Evolutionary conservation across 2,113 vertebrate genomes (phyloP).

Genomic region (Cyprinodon tularosa): DNA sequence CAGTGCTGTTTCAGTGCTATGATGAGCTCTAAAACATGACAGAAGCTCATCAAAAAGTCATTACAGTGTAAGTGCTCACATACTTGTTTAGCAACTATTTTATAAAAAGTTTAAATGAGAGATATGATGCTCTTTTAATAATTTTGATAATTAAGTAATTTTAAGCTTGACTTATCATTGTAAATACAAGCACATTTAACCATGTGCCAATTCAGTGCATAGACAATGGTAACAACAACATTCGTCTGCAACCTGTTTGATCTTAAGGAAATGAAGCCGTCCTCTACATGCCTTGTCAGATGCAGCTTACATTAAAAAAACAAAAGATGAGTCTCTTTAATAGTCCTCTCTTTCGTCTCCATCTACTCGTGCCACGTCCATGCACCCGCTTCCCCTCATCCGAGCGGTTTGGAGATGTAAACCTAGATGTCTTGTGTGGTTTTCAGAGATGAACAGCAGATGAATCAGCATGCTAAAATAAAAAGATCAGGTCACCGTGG

Average conservation of each 20-base stretch:
- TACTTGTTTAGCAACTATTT: too few species aligned
- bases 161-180: neutral
- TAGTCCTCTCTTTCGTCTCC: constrained; percentile 24
- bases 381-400: constrained; percentile 43
- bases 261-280: constrained; percentile 35
- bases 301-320: too few species aligned
- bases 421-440: constrained; percentile 84
- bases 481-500: constrained; percentile 84
- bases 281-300: neutral
- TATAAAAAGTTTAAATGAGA: too few species aligned
- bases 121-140: too few species aligned
- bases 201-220: neutral
- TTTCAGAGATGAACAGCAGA: constrained; percentile 86
- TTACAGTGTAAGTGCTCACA: too few species aligned
- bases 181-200: neutral
- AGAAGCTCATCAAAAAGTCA: too few species aligned
- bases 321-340: constrained; percentile 3
- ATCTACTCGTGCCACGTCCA: constrained; percentile 38
- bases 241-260: neutral
- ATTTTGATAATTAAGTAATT: too few species aligned
- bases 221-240: too few species aligned
- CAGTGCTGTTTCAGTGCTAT: too few species aligned
- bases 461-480: constrained; percentile 94
- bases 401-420: constrained; percentile 80
- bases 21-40: too few species aligned